Conservation (phyloP, 2,797 vertebrate genomes). For the Simalia tracyae region DNA sequence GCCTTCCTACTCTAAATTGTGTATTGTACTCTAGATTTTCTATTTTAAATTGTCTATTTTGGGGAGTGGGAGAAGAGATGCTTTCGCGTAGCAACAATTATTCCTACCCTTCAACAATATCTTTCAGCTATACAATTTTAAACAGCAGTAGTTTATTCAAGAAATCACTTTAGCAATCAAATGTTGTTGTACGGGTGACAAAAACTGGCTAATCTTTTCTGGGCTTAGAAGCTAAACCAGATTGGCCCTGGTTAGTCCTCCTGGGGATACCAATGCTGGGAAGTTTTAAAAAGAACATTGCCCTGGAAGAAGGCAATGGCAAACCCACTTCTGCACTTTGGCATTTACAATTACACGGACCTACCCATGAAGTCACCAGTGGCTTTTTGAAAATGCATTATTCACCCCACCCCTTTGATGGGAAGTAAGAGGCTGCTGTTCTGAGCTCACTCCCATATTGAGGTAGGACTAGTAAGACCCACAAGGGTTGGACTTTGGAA, state of each 20-base stretch:
- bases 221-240: background rate
- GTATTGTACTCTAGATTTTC: background rate
- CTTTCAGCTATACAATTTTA: background rate
- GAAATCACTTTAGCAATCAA: background rate
- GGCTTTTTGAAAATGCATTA: background rate
- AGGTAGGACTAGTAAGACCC: background rate
- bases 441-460: background rate
- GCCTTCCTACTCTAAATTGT: background rate
- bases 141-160: background rate
- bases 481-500: background rate
- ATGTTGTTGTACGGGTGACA: background rate
- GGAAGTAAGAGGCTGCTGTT: background rate
- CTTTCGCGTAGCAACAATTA: background rate
- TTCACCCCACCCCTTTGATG: background rate
- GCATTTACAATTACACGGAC: background rate
- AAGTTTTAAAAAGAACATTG: background rate
- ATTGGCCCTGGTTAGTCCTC: background rate
- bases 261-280: background rate
- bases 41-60: background rate
- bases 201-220: background rate
- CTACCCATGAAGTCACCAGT: background rate
- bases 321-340: background rate
- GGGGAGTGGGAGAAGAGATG: background rate
- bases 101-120: background rate
- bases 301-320: background rate